Conservation (phyloP, 2,113 vertebrate genomes). For the Gobius niger region DNA sequence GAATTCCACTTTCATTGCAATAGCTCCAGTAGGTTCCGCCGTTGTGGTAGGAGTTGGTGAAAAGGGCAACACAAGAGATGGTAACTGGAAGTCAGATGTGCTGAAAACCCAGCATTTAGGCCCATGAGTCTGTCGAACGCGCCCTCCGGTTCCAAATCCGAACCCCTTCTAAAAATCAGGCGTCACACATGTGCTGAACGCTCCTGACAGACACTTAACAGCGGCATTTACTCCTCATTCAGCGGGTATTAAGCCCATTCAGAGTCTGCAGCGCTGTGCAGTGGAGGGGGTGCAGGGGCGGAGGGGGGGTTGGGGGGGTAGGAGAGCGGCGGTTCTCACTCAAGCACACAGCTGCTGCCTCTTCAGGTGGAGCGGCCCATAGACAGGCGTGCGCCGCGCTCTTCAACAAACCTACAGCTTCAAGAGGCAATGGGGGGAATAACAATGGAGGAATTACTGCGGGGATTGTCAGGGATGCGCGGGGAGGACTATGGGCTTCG, state of each 20-base stretch:
- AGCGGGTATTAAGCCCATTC: slow-evolving; percentile 66
- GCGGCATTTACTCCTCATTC: slow-evolving; percentile 68
- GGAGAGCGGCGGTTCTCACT: slow-evolving; percentile 46
- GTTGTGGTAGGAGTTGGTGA: no score
- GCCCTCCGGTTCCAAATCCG: slow-evolving; percentile 13
- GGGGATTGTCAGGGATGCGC: not conserved
- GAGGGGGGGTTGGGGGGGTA: slow-evolving; percentile 52
- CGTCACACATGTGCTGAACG: slow-evolving; percentile 50
- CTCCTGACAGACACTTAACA: slow-evolving; percentile 63
- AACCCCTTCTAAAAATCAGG: slow-evolving; percentile 44
- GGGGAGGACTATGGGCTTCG: slow-evolving; percentile 5
- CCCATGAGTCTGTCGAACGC: slow-evolving; percentile 37
- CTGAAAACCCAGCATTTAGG: slow-evolving; percentile 21
- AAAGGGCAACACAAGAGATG: no score
- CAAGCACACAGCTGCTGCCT: slow-evolving; percentile 52
- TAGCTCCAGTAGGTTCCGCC: no score
- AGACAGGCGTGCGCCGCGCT: not conserved
- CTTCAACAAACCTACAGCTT: slow-evolving; percentile 13
- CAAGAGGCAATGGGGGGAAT: slow-evolving; percentile 19
- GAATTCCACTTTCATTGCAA: no score
- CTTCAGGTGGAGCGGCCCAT: slow-evolving; percentile 29
- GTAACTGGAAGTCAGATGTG: not conserved
- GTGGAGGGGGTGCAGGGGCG: slow-evolving; percentile 8
- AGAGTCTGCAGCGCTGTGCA: slow-evolving; percentile 33
- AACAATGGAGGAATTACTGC: slow-evolving; percentile 13